Evolutionary conservation across 2,113 vertebrate genomes (phyloP), one percentile per base, ranked within the genome.

Genomic region (Ameiurus melas): DNA sequence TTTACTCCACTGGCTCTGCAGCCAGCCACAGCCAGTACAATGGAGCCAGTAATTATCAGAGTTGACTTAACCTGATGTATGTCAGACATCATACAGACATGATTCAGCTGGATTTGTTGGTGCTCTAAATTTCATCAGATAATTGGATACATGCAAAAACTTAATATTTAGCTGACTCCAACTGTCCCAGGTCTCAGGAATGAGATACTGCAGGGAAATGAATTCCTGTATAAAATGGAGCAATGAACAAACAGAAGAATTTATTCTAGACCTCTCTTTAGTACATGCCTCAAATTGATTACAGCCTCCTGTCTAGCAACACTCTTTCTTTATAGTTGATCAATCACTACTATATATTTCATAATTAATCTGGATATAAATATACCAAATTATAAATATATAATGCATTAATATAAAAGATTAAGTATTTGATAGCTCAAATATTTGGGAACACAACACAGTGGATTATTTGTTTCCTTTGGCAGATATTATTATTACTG

Each of bases 11-110:
- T 77, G 79, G 14, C 47, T 64, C 66, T 3, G 6, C 36, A 83
- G 53, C n/a, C 58, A 68, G 71, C 64, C 83, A 85, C 68, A 86
- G 27, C 60, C 9, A 55, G n/a, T 30, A 73, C 27, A 87, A 83
- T n/a, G 6, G 55, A 75, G 55, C 43, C 36, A 62, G 55, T 83
- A 87, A 87, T 83, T 60, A 83, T 83, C 8, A 87, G 53, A 83
- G 68, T 71, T 75, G 27, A 71, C 68, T 87, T 62, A 83, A 83
- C 79, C 22, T 71, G 53, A 71, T 73, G 25, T 27, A 83, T 83
- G 13, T 30, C 86, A 83, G 80, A 19, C 27, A 75, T 55, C n/a
- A 19, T 51, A 43, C 53, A 60, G 7, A 43, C 12, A 71, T 83
- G 25, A 36, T 73, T 75, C 53, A 73, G 19, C 4, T n/a, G 39